phyloP scores from a whole-genome alignment of 2,797 vertebrate species.

The Alfaro cultratus region DNA sequence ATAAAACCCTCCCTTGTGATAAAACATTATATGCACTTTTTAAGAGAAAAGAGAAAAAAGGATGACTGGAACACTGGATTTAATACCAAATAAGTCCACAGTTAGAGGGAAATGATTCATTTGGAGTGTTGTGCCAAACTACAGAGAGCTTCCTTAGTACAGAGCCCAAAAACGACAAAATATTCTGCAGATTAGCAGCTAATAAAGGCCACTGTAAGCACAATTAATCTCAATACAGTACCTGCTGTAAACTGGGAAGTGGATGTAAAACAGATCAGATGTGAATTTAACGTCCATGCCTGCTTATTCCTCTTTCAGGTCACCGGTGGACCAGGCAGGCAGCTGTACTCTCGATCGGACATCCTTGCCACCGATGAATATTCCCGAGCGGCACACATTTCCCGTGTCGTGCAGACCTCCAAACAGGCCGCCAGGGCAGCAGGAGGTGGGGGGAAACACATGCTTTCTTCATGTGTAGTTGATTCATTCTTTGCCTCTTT shows the following conservation, averaged over 20 bases:
- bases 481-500: slow-evolving; percentile 14
- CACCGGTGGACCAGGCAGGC: slow-evolving; percentile 58
- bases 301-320: slow-evolving; percentile 73
- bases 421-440: slow-evolving; percentile 69
- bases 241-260: not conserved
- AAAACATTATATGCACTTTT: slow-evolving; percentile 3
- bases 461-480: slow-evolving; percentile 6
- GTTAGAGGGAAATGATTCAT: not conserved
- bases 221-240: not conserved
- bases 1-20: not conserved
- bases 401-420: slow-evolving; percentile 76
- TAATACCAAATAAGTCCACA: slow-evolving; percentile 33
- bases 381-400: slow-evolving; percentile 70
- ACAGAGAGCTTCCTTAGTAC: slow-evolving; percentile 4
- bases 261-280: slow-evolving; percentile 1
- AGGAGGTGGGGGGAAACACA: slow-evolving; percentile 75
- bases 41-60: not conserved
- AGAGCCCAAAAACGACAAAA: not conserved
- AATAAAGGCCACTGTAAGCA: not conserved
- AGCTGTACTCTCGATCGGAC: slow-evolving; percentile 82
- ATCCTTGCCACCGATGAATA: slow-evolving; percentile 80
- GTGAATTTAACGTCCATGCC: slow-evolving; percentile 2
- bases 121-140: slow-evolving; percentile 6
- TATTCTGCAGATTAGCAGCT: not conserved
- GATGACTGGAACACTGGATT: slow-evolving; percentile 3